A percentile compares a stretch with the other conserved stretches of the same genome.
Conservation (phyloP, 2,113 vertebrate species). For the Phalacrocorax brasilianus region DNA sequence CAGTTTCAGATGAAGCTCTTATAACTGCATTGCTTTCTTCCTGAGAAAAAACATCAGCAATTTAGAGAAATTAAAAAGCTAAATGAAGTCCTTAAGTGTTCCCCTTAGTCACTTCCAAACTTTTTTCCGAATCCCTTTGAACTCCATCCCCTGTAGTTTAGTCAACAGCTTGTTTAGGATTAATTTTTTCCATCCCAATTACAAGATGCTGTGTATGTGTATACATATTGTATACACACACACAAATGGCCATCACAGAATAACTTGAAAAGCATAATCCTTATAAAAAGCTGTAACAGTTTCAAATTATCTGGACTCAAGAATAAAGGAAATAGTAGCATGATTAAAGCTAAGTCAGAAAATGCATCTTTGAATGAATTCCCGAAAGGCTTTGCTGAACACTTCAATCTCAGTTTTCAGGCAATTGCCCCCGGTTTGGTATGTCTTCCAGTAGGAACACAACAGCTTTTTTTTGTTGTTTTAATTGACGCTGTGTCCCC, state of each 20-base stretch:
- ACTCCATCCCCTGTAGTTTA: not conserved
- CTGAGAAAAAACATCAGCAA: not conserved
- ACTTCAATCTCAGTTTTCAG: not conserved
- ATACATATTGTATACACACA: not conserved
- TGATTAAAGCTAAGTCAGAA: not conserved
- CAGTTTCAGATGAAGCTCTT: not conserved
- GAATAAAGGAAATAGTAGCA: not conserved
- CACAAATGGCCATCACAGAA: not conserved
- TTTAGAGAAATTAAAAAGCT: not conserved
- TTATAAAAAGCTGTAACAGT: not conserved
- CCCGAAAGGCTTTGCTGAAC: not conserved
- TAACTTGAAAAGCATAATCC: not conserved
- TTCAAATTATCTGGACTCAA: not conserved
- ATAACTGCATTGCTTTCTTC: not conserved
- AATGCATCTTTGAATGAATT: not conserved
- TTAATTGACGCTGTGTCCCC: not conserved
- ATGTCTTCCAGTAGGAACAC: not conserved
- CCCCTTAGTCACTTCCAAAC: not conserved
- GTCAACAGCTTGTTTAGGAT: not conserved
- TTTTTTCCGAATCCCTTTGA: not conserved
- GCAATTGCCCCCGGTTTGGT: not conserved
- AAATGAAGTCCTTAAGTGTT: not conserved
- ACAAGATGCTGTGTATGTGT: not conserved
- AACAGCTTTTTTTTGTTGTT: not conserved
- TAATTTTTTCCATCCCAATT: not conserved